Evolutionary conservation across 2,888 invertebrate genomes (phyloP), one percentile per base, ranked within the genome.

Genomic region (Patella ulyssiponensis): DNA sequence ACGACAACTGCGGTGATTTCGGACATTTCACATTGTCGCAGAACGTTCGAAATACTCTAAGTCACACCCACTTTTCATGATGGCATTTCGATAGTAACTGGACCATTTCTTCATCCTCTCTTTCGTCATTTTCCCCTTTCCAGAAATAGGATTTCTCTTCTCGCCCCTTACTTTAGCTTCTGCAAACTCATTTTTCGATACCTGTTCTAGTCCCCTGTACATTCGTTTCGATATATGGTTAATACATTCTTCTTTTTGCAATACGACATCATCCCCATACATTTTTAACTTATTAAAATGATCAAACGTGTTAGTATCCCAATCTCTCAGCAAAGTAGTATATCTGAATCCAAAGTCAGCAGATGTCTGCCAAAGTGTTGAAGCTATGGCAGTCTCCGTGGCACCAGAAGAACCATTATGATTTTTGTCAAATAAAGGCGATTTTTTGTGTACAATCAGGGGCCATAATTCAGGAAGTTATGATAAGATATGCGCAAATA

Each of bases 311-410:
- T 12, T 58, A 9, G 64, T 53, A 27, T 77, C 76, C 15, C 73
- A 74, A 71, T 76, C 74, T 27, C 74, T 56, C 27, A 74, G 58
- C 17, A 58, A 20, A 15, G 58, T 58, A 12, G 20, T 12, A 14
- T 58, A 58, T 17, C 58, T 58, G 20, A 58, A 58, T 12, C 58
- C n/a, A 9, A 15, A 58, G 12, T 17, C 9, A 5, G 58, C 7
- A 17, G 58, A 58, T 7, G 17, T 17, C 17, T 20, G n/a, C 58
- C 58, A 58, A 5, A 58, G 14, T n/a, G 58, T 58, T 20, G 27
- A 27, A n/a, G 9, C 58, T 7, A 58, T 58, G 58, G n/a, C 20
- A 20, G n/a, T 58, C 58, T 58, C 58, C 58, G 15, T 12, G 14
- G 58, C 17, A 17, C n/a, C 17, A 58, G 58, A 58, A 20, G 58